Evolutionary conservation across 2,797 vertebrate species (phyloP).

Genomic region (Gymnothorax javanicus): DNA sequence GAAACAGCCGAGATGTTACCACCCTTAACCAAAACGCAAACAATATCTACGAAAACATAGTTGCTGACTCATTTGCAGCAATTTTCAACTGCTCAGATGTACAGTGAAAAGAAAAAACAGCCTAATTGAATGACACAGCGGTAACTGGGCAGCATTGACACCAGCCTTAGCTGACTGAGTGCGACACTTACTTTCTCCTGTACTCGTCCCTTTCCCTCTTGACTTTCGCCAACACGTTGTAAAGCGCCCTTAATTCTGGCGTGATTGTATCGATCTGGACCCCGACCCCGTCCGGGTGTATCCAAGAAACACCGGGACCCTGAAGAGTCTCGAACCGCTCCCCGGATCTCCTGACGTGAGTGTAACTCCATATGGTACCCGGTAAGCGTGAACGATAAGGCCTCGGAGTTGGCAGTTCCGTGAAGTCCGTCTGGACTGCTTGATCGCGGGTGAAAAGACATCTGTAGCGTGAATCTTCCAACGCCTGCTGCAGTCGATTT

Average conservation of each 20-base stretch:
- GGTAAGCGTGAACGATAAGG: constrained; percentile 64
- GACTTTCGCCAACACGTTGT: constrained; percentile 77
- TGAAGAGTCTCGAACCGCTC: constrained; percentile 77
- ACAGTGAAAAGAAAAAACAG: background rate
- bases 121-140: background rate
- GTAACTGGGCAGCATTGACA: background rate
- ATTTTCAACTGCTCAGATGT: background rate
- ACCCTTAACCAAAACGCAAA: background rate
- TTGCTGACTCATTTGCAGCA: background rate
- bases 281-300: constrained; percentile 68
- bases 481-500: constrained; percentile 76
- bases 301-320: constrained; percentile 71
- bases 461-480: constrained; percentile 66
- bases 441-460: constrained; percentile 74
- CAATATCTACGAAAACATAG: background rate
- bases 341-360: constrained; percentile 75
- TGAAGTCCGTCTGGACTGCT: constrained; percentile 73
- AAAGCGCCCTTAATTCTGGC: constrained; percentile 76
- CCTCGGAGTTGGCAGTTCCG: constrained; percentile 33
- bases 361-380: constrained; percentile 83
- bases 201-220: constrained; percentile 76
- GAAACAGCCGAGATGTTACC: background rate
- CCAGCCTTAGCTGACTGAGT: background rate
- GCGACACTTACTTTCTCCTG: constrained; percentile 59
- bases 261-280: constrained; percentile 80